Evolutionary conservation across 1,140 invertebrate genomes (phyloP), one percentile per base, ranked within the genome.

Genomic region (Centruroides sculpturatus): DNA sequence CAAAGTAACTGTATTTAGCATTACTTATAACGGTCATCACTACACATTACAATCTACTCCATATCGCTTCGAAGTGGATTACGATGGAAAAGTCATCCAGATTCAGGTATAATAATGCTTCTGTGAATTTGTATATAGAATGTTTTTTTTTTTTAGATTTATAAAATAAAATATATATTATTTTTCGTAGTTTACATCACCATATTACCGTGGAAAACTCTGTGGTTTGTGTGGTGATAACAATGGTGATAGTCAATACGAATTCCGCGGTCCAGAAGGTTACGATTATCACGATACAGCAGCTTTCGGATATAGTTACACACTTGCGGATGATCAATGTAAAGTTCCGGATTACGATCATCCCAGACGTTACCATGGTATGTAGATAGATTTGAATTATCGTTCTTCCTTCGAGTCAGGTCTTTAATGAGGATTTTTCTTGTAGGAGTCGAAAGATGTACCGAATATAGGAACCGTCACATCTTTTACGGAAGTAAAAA

Each of bases 11-110:
- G 23, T 49, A 11, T 64, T 61, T 57, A 59, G 61, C 13, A 41
- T 64, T 9, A 49, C 57, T 10, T 13, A 41, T 4, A 61, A 56
- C 4, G 53, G 54, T 11, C 13, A 59, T 23, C 59, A 59, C 48
- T 64, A 64, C 35, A 51, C 59, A 23, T 35, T 65, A 1, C 55
- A 62, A 35, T 65, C 64, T 5, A 59, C 60, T 41, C 59, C 55
- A n/a, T 65, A 60, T 23, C 58, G 61, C 12, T 5, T 65, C 48
- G 60, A 59, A 3, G 52, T 65, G 4, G 52, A 62, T 11, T 62
- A 57, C 51, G 57, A 65, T 35, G 64, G 64, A 36, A 55, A 62
- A 5, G 53, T 13, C 3, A 57, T 65, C 46, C 47, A 53, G 9
- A 3, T 62, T 35, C 49, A 60, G 47, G 60, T 61, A 59, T 3